Percentiles rank a stretch among this genome's conserved stretches.
These are phyloP conservation scores for Ispidina picta DNA, from an alignment of 2,797 vertebrate genomes.

Conservation along the genomic window DNA sequence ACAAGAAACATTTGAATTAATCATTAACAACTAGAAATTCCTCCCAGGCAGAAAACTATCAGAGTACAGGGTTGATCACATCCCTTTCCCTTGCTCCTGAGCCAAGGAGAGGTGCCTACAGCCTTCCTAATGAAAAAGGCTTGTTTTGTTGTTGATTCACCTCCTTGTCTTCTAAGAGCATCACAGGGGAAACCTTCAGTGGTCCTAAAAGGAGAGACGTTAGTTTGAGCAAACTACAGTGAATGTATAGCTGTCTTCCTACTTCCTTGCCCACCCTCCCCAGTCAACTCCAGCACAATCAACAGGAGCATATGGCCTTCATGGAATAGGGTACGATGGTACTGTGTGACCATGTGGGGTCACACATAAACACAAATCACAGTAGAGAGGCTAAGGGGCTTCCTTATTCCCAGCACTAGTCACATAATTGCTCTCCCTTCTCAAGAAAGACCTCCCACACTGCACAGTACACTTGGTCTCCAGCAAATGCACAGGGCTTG, in stretches of 20 bases:
- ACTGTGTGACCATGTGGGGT: not conserved
- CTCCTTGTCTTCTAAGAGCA: not conserved
- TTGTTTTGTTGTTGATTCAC: not conserved
- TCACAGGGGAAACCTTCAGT: not conserved
- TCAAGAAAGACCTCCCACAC: not conserved
- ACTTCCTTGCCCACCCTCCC: too few relatives aligned
- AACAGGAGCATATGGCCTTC: not conserved
- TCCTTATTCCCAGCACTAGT: not conserved
- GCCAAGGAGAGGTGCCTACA: not conserved
- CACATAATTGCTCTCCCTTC: not conserved
- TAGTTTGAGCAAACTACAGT: not conserved
- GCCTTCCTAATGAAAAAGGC: not conserved
- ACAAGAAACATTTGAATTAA: slow-evolving; percentile 54
- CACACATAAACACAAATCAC: not conserved
- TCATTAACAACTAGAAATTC: slow-evolving; percentile 54
- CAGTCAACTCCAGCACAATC: not conserved
- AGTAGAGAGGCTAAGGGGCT: fast-evolving
- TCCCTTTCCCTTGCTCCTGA: not conserved
- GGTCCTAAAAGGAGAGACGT: not conserved
- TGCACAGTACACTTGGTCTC: fast-evolving
- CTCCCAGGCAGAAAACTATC: slow-evolving; percentile 16
- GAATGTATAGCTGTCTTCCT: not conserved
- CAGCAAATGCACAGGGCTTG: not conserved
- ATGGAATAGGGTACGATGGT: fast-evolving
- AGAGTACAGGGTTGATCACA: not conserved